Evolutionary conservation across 2,113 vertebrate genomes (phyloP).

Genomic region (Dermatemys mawii): DNA sequence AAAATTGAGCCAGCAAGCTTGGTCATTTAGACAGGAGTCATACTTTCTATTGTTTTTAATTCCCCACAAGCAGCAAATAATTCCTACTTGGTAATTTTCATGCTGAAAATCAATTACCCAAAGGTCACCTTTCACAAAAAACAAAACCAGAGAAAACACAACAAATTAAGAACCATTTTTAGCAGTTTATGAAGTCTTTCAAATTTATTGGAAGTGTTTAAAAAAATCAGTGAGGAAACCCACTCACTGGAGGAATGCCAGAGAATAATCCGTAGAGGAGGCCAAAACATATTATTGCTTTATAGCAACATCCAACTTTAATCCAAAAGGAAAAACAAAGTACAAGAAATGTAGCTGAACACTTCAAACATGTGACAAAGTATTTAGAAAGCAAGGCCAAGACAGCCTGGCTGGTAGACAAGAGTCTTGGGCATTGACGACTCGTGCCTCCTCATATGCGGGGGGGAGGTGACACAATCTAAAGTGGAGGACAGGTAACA

Average conservation of each 20-base stretch:
- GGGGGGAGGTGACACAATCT: too few relatives aligned
- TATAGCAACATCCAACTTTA: neutral
- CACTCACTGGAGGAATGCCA: neutral
- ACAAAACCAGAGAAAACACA: neutral
- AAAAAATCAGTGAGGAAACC: conserved; percentile 5
- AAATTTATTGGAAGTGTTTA: neutral
- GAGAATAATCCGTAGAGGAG: neutral
- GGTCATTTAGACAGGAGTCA: neutral
- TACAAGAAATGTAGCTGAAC: neutral
- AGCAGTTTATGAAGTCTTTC: neutral
- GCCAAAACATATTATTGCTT: neutral
- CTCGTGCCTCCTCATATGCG: too few relatives aligned
- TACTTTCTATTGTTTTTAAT: neutral
- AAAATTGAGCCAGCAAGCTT: neutral
- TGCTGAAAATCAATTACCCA: neutral
- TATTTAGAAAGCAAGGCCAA: neutral
- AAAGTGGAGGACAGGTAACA: too few relatives aligned
- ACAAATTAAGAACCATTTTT: neutral
- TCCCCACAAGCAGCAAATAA: neutral
- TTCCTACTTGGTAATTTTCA: neutral
- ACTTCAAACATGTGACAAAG: neutral
- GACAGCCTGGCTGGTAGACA: accelerated
- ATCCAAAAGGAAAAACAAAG: neutral
- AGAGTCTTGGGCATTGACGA: neutral
- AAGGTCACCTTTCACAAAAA: neutral